phyloP scores from a whole-genome alignment of 2,797 vertebrate species.

The Caiman crocodilus region DNA sequence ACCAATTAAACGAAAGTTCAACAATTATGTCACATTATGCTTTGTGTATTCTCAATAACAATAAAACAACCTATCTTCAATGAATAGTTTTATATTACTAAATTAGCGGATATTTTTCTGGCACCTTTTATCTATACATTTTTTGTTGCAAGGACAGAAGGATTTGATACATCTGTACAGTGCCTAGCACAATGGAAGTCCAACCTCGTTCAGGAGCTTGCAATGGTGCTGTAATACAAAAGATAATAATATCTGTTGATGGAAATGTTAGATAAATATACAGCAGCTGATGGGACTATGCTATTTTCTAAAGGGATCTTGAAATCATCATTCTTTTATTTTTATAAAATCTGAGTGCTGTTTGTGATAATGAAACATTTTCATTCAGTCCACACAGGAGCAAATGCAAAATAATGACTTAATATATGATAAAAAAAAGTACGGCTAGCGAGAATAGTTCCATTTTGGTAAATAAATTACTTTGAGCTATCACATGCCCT shows the following conservation, averaged over 20 bases:
- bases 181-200: not conserved
- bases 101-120: conserved; percentile 10
- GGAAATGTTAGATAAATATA: conserved; percentile 43
- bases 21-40: not conserved
- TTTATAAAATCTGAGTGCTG: conserved; percentile 3
- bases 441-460: not conserved
- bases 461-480: conserved; percentile 70
- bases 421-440: conserved; percentile 38
- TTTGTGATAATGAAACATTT: conserved; percentile 47
- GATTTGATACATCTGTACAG: not conserved
- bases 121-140: not conserved
- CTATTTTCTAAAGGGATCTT: conserved; percentile 13
- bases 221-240: conserved; percentile 38
- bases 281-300: not conserved
- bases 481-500: conserved; percentile 45
- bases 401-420: conserved; percentile 59
- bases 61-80: not conserved
- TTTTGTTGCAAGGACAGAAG: not conserved
- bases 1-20: not conserved
- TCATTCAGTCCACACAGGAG: conserved; percentile 38
- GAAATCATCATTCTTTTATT: conserved; percentile 32
- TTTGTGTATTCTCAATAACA: not conserved
- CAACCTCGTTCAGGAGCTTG: conserved; percentile 18
- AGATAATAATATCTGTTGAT: conserved; percentile 22
- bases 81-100: not conserved